A percentile compares a stretch with the other conserved stretches of the same genome.
phyloP scores from a whole-genome alignment of 2,888 invertebrate genomes.

The Rhorus exstirpatorius region DNA sequence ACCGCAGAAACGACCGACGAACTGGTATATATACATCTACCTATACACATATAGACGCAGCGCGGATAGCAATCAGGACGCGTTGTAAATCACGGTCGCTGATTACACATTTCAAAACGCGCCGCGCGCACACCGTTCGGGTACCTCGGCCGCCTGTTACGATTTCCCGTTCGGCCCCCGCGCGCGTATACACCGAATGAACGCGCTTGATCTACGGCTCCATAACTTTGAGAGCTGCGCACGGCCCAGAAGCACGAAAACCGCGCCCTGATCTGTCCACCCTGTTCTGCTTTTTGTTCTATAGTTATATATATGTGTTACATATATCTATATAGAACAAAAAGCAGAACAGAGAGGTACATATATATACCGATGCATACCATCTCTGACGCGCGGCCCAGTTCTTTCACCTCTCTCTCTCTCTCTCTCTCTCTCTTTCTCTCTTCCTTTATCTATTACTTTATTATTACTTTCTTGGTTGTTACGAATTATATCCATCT shows the following conservation, averaged over 20 bases:
- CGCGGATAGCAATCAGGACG: slow-evolving; percentile 81
- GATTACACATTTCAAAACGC: slow-evolving; percentile 84
- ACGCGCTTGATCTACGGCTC: slow-evolving; percentile 82
- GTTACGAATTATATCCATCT: slow-evolving; percentile 51
- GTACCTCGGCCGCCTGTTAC: slow-evolving; percentile 48
- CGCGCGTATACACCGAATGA: slow-evolving; percentile 72
- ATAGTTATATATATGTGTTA: slow-evolving; percentile 33
- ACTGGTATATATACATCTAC: slow-evolving; percentile 17
- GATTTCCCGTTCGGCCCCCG: slow-evolving; percentile 51
- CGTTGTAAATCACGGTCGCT: slow-evolving; percentile 82
- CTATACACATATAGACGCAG: slow-evolving; percentile 42
- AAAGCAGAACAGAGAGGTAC: slow-evolving; percentile 8
- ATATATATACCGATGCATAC: slow-evolving; percentile 39
- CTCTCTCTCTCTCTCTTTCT: slow-evolving; percentile 16
- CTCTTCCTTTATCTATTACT: slow-evolving; percentile 14
- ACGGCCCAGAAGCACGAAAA: slow-evolving; percentile 66
- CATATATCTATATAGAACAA: no score
- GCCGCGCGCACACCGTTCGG: slow-evolving; percentile 59
- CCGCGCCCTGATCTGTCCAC: slow-evolving; percentile 64
- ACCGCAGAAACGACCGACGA: slow-evolving; percentile 63
- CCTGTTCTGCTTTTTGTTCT: slow-evolving; percentile 50
- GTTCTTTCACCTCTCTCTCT: slow-evolving; percentile 32
- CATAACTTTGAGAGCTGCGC: slow-evolving; percentile 77
- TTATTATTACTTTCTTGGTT: slow-evolving; percentile 20
- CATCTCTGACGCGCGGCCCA: slow-evolving; percentile 49